Conservation (phyloP, 2,113 vertebrate species). For the Natator depressus region DNA sequence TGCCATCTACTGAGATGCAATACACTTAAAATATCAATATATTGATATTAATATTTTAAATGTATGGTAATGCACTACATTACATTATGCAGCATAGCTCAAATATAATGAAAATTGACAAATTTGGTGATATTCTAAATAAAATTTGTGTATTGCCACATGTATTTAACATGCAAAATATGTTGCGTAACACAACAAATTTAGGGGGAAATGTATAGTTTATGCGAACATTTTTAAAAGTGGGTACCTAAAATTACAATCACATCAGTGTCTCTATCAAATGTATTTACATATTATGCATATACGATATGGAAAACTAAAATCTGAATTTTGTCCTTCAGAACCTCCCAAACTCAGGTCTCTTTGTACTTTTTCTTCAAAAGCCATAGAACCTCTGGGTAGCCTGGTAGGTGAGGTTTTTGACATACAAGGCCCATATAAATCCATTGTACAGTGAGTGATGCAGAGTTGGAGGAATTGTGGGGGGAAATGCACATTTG, state of each 20-base stretch:
- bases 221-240: neutral
- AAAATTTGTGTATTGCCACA: fast-evolving
- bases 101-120: neutral
- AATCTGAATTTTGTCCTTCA: neutral
- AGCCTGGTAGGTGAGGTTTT: neutral
- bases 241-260: neutral
- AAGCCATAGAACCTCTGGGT: neutral
- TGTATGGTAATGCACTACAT: neutral
- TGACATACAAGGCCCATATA: neutral
- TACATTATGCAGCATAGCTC: neutral
- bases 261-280: neutral
- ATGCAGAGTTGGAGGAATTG: neutral
- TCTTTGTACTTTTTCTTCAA: constrained; percentile 20
- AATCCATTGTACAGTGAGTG: neutral
- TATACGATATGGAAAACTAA: neutral
- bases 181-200: neutral
- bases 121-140: neutral
- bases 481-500: neutral
- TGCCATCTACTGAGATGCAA: neutral
- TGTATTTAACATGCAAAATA: neutral
- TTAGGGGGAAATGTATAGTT: neutral
- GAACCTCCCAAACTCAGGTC: neutral
- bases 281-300: neutral
- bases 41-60: neutral
- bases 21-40: neutral